A percentile compares a stretch with the other conserved stretches of the same genome.
Conservation (phyloP, 2,888 invertebrate species). For the Strigamia maritima region DNA sequence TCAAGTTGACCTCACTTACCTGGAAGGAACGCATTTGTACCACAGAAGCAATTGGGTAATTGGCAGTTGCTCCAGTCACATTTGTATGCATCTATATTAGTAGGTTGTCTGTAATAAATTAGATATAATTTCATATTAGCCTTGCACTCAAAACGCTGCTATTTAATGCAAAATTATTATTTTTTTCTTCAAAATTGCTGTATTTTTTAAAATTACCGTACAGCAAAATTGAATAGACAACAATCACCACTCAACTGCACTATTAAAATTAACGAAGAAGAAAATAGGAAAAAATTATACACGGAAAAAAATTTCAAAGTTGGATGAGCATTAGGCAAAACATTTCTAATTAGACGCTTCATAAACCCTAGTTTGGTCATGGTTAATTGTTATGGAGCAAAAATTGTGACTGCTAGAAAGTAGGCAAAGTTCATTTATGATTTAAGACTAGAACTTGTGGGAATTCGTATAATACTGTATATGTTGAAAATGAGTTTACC, state of each 20-base stretch:
- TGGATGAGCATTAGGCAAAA: neutral
- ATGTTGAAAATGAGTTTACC: neutral
- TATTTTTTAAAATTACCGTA: too few relatives aligned
- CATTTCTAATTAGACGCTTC: neutral
- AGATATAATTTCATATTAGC: neutral
- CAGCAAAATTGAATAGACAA: too few relatives aligned
- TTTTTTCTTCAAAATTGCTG: too few relatives aligned
- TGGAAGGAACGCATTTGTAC: constrained; percentile 1
- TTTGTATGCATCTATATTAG: neutral
- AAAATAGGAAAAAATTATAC: neutral
- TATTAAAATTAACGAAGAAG: neutral
- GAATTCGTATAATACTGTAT: neutral
- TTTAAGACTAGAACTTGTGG: neutral
- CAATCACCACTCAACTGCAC: neutral
- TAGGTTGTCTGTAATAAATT: neutral
- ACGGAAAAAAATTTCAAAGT: too few relatives aligned
- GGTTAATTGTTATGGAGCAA: neutral
- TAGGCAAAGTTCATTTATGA: neutral
- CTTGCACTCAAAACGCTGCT: too few relatives aligned
- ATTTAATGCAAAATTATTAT: neutral
- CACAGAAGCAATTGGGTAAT: constrained; percentile 29
- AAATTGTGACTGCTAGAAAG: neutral
- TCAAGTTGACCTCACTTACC: constrained; percentile 9
- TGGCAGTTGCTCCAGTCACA: constrained; percentile 19
- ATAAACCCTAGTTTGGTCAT: neutral